These are phyloP conservation scores for Chrysolophus pictus DNA, from an alignment of 2,797 vertebrate genomes.

Conservation along the genomic window DNA sequence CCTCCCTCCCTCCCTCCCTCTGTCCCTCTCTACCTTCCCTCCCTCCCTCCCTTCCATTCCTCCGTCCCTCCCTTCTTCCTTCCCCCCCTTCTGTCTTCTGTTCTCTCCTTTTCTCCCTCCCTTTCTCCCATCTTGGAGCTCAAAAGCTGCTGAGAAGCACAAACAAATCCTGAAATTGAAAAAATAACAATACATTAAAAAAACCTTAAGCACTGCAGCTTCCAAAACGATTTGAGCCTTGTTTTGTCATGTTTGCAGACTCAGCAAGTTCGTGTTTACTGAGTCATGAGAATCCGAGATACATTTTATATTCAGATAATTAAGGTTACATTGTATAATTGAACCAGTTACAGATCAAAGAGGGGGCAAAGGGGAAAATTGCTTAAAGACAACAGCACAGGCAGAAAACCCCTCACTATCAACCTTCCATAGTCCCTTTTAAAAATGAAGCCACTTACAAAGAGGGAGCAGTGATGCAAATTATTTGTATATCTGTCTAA, in stretches of 20 bases:
- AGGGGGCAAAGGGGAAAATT: not conserved
- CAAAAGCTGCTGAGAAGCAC: not conserved
- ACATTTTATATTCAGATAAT: not conserved
- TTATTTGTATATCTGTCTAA: not conserved
- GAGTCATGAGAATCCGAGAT: slow-evolving; percentile 15
- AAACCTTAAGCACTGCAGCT: not conserved
- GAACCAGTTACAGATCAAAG: not conserved
- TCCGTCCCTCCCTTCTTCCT: no score
- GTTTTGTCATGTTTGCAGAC: not conserved
- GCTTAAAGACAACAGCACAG: not conserved
- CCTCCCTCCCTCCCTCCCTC: no score
- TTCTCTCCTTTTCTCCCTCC: no score
- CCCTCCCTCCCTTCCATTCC: no score
- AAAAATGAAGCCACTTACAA: not conserved
- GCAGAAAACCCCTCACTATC: not conserved
- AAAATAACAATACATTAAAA: not conserved
- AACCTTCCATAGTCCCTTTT: not conserved
- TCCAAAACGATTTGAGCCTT: not conserved
- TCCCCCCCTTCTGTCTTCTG: no score
- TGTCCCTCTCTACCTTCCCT: no score
- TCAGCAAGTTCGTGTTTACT: not conserved
- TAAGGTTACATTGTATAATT: not conserved
- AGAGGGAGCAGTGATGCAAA: not conserved
- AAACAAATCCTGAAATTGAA: not conserved
- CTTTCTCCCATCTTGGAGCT: not conserved